Evolutionary conservation across 2,888 invertebrate species (phyloP).

Genomic region (Galeruca laticollis): DNA sequence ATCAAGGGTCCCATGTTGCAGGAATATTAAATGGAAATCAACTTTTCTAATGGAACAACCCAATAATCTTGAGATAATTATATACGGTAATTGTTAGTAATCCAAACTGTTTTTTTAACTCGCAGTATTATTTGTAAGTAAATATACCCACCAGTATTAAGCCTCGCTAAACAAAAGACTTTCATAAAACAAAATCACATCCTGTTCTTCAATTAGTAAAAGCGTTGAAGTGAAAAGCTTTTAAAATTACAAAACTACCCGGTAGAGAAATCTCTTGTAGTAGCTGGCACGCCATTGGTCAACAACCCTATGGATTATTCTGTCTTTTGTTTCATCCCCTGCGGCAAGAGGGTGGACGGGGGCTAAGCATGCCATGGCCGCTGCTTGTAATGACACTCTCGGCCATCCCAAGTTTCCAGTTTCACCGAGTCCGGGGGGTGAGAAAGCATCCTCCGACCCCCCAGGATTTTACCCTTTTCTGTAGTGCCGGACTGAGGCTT

Average conservation of each 20-base stretch:
- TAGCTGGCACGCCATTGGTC: slow-evolving; percentile 64
- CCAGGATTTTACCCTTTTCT: slow-evolving; percentile 14
- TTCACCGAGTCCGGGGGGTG: slow-evolving; percentile 52
- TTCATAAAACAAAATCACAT: slow-evolving; percentile 15
- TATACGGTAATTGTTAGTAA: too few species aligned
- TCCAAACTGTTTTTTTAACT: too few species aligned
- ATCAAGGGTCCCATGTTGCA: too few species aligned
- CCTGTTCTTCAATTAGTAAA: slow-evolving; percentile 48
- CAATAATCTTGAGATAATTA: too few species aligned
- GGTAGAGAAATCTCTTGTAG: slow-evolving; percentile 40
- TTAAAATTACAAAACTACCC: slow-evolving; percentile 44
- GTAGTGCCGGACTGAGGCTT: slow-evolving; percentile 15
- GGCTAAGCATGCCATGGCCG: slow-evolving; percentile 64
- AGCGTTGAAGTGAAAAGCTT: slow-evolving; percentile 45
- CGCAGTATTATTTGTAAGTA: slow-evolving; percentile 4
- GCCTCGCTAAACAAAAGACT: neutral
- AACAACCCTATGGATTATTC: slow-evolving; percentile 67
- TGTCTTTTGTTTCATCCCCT: slow-evolving; percentile 67
- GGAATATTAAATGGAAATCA: too few species aligned
- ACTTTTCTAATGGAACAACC: too few species aligned
- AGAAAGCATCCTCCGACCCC: slow-evolving; percentile 43
- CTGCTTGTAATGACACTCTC: slow-evolving; percentile 67
- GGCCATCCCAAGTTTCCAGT: slow-evolving; percentile 63
- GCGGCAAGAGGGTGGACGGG: slow-evolving; percentile 54
- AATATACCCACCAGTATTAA: neutral